Evolutionary conservation across 1,140 invertebrate species (phyloP), one percentile per base, ranked within the genome.

Genomic region (Drosophila ambigua): DNA sequence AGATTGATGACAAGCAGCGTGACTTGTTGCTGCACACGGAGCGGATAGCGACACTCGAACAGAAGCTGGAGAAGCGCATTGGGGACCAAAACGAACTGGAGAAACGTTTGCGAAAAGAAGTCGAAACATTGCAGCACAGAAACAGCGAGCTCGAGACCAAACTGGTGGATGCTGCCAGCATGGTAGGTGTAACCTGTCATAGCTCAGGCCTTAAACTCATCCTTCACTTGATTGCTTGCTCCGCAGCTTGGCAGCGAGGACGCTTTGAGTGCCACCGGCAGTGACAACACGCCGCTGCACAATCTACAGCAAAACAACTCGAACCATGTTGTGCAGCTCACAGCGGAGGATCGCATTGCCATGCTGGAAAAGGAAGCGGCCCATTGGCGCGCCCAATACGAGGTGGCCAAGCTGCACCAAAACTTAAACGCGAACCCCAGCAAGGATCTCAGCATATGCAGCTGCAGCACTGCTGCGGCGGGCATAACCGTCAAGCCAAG

Each of bases 1-100:
- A 96, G 94, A 94, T 96, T 76, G 94, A 95, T 73, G 96, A 96
- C 79, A 96, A 95, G 91, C 94, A 95, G 55, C 94, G 94, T 61
- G 95, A 96, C 92, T 93, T 97, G 55, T 93, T 94, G 64, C 93
- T 94, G 69, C 92, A 95, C 24, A 94, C 93, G 58, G 94, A 95
- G 11, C 93, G 94, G 55, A 93, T 96, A 65, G 93, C 94, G 43
- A 93, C 94, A 71, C 92, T 96, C 46, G 95, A 96, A 81, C 93
- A 93, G 75, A 94, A 94, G 66, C 85, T 96, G 41, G 93, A 93
- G 57, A 93, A 95, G 74, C 92, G 93, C 50, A 94, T 95, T 67
- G 94, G 92, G 43, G 92, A 93, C 23, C 92, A 92, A 50, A 87
- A 92, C 43, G 93, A 94, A 48, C 73, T 92, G 6, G 93, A 94